Evolutionary conservation across 2,113 vertebrate species (phyloP).

Genomic region (Axis porcinus): DNA sequence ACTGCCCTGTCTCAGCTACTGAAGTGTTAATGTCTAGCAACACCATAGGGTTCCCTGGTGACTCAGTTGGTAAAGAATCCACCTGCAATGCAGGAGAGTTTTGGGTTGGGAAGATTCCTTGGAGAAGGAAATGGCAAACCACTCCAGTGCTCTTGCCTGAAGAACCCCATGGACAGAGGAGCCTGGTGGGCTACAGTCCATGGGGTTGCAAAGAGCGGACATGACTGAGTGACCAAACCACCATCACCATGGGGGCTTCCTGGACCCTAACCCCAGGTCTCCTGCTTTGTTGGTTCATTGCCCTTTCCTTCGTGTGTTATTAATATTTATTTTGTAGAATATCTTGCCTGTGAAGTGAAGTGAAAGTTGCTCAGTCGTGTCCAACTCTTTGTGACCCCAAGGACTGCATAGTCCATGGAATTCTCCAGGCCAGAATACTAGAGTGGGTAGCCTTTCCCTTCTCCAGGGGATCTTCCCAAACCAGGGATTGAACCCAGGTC

Average conservation of each 20-base stretch:
- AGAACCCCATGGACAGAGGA: neutral
- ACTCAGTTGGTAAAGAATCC: neutral
- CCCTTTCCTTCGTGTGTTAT: neutral
- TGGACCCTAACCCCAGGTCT: neutral
- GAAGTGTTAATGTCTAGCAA: neutral
- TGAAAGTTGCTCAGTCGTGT: neutral
- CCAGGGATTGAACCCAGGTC: neutral
- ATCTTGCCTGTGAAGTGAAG: neutral
- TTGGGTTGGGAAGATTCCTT: neutral
- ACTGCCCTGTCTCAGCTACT: neutral
- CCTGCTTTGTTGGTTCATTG: neutral
- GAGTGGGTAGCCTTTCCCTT: neutral
- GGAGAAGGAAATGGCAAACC: neutral
- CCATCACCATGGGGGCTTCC: neutral
- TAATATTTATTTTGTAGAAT: neutral
- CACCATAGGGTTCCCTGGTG: neutral
- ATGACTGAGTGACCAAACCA: neutral
- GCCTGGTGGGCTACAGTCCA: neutral
- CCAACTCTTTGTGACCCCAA: neutral
- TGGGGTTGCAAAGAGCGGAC: neutral
- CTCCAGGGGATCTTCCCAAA: neutral
- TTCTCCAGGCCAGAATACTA: neutral
- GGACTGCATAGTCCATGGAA: neutral
- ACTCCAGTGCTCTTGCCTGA: neutral
- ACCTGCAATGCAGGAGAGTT: neutral